Evolutionary conservation across 1,140 invertebrate genomes (phyloP), one percentile per base, ranked within the genome.

Genomic region (Hirudo medicinalis): DNA sequence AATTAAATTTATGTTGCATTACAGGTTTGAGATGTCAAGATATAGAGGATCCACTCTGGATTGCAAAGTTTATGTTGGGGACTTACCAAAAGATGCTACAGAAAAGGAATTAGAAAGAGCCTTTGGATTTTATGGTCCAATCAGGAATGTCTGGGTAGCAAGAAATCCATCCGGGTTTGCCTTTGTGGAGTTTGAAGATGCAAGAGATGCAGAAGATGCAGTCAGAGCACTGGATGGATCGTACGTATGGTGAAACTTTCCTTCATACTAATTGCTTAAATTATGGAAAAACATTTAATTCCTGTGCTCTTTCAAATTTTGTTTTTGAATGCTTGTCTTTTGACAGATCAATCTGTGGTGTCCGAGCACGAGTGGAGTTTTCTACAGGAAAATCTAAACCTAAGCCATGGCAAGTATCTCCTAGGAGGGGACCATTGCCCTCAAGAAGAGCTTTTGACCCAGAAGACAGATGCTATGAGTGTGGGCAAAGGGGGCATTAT

Each of bases 41-140:
- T 25, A 54, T 13, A 49, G 43, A 49, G 75, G 74, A 54, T 73
- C 74, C 72, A 57, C 68, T 20, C 69, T 93, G 54, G 94, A 97
- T 79, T 91, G 91, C 77, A 98, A 98, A 83, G 89, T 97, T 15
- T 98, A 97, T 82, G 92, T 98, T 32, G 95, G 95, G 54, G 93
- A 97, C 85, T 85, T 97, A 54, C 78, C 82, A 8, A 74, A 78
- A 71, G 80, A 82, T 75, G 81, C 79, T 2, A 77, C 78, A 54
- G 80, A 82, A 67, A 79, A 82, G 71, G 82, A 83, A 71, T 49
- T 83, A 53, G 82, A 83, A 69, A 90, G 94, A 82, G 89, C 91
- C 13, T 98, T 98, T 81, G 88, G 90, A 69, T 91, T 94, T 77
- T 98, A 96, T 82, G 95, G 95, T 6, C 89, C 90, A 40, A 83